Percentiles rank a stretch among this genome's conserved stretches.
Evolutionary conservation across 1,140 invertebrate species (phyloP).

Genomic region (Littorina saxatilis): DNA sequence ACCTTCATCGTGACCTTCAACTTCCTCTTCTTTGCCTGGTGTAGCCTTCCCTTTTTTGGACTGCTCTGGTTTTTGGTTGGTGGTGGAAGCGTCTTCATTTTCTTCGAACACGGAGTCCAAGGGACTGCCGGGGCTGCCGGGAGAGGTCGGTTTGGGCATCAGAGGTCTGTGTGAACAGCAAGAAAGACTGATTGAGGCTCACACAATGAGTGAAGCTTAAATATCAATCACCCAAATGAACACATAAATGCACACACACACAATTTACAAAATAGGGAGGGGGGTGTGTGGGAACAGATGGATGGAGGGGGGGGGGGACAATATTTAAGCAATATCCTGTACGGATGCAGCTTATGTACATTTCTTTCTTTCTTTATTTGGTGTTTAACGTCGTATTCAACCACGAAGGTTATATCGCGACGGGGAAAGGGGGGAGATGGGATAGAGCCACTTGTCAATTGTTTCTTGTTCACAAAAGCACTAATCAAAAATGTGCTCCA

Average conservation of each 20-base stretch:
- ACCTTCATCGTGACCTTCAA: too few species aligned
- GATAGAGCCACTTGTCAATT: too few species aligned
- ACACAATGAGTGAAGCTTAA: not conserved
- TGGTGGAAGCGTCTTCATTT: not conserved
- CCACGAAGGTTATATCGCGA: too few species aligned
- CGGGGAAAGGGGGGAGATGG: too few species aligned
- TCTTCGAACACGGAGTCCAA: constrained; percentile 9
- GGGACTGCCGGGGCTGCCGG: not conserved
- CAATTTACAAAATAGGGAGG: too few species aligned
- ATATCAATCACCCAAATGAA: not conserved
- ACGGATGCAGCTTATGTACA: too few species aligned
- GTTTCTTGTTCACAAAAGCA: too few species aligned
- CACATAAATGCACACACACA: not conserved
- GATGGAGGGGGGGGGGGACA: not conserved
- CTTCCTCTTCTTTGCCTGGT: not conserved
- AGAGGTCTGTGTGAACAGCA: not conserved
- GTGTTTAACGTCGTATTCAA: too few species aligned
- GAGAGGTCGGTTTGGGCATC: not conserved
- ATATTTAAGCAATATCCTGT: too few species aligned
- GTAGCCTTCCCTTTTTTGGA: not conserved
- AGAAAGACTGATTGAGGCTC: not conserved
- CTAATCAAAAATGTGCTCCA: too few species aligned
- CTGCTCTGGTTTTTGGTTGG: not conserved
- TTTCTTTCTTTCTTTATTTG: too few species aligned
- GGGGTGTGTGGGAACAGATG: not conserved